A percentile compares a stretch with the other conserved stretches of the same genome.
phyloP scores from a whole-genome alignment of 2,888 invertebrate species.

The Pinctada fucata region DNA sequence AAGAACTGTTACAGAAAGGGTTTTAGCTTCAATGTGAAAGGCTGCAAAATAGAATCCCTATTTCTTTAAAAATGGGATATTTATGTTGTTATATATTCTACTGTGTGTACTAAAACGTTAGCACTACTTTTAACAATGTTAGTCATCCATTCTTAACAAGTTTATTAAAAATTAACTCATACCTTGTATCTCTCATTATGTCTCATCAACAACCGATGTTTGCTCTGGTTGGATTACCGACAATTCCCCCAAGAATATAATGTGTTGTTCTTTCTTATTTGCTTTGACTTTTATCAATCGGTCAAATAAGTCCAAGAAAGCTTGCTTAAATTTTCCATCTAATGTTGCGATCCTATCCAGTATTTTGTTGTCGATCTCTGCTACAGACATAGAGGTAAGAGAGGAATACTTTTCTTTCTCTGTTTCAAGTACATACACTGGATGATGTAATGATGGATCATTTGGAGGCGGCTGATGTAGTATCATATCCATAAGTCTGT shows the following conservation, averaged over 20 bases:
- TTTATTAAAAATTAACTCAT: too few relatives aligned
- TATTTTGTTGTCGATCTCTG: conserved; percentile 29
- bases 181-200: too few relatives aligned
- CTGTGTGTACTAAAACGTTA: too few relatives aligned
- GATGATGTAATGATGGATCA: conserved; percentile 21
- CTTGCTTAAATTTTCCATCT: background rate
- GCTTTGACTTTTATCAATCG: background rate
- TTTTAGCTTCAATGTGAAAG: too few relatives aligned
- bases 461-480: conserved; percentile 21
- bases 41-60: too few relatives aligned
- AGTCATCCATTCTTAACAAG: too few relatives aligned
- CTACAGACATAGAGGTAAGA: conserved; percentile 1
- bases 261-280: conserved; percentile 18
- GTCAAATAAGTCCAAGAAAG: conserved; percentile 5
- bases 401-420: conserved; percentile 17
- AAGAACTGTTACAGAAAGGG: too few relatives aligned
- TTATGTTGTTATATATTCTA: too few relatives aligned
- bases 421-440: conserved; percentile 12
- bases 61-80: too few relatives aligned
- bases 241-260: conserved; percentile 22
- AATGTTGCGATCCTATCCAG: conserved; percentile 17
- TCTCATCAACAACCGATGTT: too few relatives aligned
- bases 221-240: too few relatives aligned
- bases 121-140: too few relatives aligned
- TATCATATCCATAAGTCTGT: conserved; percentile 27